phyloP scores from a whole-genome alignment of 2,113 vertebrate species.

The Oostethus manadensis region DNA sequence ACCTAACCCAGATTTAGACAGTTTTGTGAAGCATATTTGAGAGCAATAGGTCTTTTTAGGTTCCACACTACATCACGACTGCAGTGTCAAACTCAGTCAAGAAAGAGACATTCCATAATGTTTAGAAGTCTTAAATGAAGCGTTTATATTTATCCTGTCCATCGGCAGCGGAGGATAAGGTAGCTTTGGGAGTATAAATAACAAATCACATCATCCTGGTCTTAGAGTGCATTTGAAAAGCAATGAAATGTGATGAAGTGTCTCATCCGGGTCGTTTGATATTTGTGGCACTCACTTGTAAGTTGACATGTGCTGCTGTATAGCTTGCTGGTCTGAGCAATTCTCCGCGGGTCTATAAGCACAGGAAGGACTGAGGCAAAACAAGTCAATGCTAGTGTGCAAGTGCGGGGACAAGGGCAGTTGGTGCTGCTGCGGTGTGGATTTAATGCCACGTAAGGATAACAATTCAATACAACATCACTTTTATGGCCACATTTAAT shows the following conservation, averaged over 20 bases:
- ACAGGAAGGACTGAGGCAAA: constrained; percentile 65
- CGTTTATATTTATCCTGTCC: constrained; percentile 69
- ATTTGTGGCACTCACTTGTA: constrained; percentile 75
- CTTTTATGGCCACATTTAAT: background rate
- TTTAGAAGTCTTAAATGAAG: constrained; percentile 65
- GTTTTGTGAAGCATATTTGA: no score
- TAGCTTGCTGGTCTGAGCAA: constrained; percentile 65
- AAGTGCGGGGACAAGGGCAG: constrained; percentile 42
- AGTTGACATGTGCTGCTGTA: constrained; percentile 68
- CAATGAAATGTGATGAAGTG: constrained; percentile 79
- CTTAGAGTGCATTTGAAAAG: constrained; percentile 74
- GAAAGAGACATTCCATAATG: constrained; percentile 44
- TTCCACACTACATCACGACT: constrained; percentile 40
- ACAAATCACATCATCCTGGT: constrained; percentile 75
- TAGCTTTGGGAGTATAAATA: constrained; percentile 73
- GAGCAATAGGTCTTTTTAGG: no score
- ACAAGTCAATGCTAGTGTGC: constrained; percentile 69
- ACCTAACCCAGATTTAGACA: no score
- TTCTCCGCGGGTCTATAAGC: constrained; percentile 66
- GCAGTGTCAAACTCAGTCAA: constrained; percentile 25
- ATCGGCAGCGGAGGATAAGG: constrained; percentile 64
- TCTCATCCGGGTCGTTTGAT: constrained; percentile 74
- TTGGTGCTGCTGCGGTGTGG: constrained; percentile 14
- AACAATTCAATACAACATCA: constrained; percentile 10
- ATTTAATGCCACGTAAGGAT: constrained; percentile 6